phyloP scores from a whole-genome alignment of 2,888 invertebrate species.

The Protula sp. region DNA sequence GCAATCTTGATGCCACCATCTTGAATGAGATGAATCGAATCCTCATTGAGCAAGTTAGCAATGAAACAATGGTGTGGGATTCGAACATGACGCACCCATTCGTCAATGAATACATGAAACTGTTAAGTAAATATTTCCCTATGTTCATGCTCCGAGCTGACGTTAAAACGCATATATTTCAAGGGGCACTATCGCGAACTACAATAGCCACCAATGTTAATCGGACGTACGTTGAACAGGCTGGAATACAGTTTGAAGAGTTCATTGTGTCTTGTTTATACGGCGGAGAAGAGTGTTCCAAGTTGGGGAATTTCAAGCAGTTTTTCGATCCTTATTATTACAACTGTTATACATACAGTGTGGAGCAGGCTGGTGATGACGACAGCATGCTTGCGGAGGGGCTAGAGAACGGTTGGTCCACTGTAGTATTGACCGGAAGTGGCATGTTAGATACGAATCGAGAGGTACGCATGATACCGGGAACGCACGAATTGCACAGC shows the following conservation, averaged over 20 bases:
- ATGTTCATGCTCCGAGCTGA: conserved; percentile 7
- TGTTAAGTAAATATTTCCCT: conserved; percentile 12
- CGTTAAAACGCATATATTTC: conserved; percentile 4
- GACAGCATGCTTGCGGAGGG: conserved; percentile 15
- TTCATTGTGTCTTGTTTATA: conserved; percentile 18
- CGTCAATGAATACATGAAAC: conserved; percentile 14
- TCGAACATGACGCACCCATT: conserved; percentile 7
- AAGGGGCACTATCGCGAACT: conserved; percentile 10
- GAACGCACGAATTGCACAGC: conserved; percentile 15
- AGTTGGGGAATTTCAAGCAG: conserved; percentile 8
- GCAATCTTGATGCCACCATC: conserved; percentile 14
- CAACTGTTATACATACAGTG: conserved; percentile 16
- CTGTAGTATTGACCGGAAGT: conserved; percentile 13
- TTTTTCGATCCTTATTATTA: conserved; percentile 20
- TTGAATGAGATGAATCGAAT: conserved; percentile 14
- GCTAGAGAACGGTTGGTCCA: conserved; percentile 18
- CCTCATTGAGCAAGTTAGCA: conserved; percentile 5
- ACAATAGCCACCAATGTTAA: conserved; percentile 15
- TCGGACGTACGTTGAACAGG: conserved; percentile 5
- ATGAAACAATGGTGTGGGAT: not conserved
- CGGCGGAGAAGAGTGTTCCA: conserved; percentile 11
- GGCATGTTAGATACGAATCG: conserved; percentile 18
- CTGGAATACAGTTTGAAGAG: conserved; percentile 16
- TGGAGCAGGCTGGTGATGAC: not conserved
- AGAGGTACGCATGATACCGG: conserved; percentile 14